phyloP scores from a whole-genome alignment of 1,140 invertebrate species.

The Apis mellifera region Amel_HAv3.1 CM009935.2:367501-368000 shows the following conservation, averaged over 20 bases:
- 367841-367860: slow-evolving; percentile 85
- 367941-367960: slow-evolving; percentile 89
- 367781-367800: slow-evolving; percentile 7
- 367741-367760: no score
- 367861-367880: slow-evolving; percentile 95
- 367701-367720: background rate
- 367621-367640: slow-evolving; percentile 83
- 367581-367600: slow-evolving; percentile 94
- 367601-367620: slow-evolving; percentile 91
- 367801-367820: background rate
- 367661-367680: slow-evolving; percentile 90
- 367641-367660: slow-evolving; percentile 85
- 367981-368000: slow-evolving; percentile 86
- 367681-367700: slow-evolving; percentile 82
- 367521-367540: background rate
- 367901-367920: slow-evolving; percentile 88
- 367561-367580: slow-evolving; percentile 85
- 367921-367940: slow-evolving; percentile 95
- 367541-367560: slow-evolving; percentile 63
- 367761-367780: background rate
- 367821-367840: slow-evolving; percentile 78
- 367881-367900: slow-evolving; percentile 91
- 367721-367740: background rate
- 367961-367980: slow-evolving; percentile 86
- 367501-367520: slow-evolving; percentile 14